Percentiles rank a stretch among this genome's conserved stretches.
phyloP scores from a whole-genome alignment of 2,888 invertebrate species.

The Augiades crinisus region DNA sequence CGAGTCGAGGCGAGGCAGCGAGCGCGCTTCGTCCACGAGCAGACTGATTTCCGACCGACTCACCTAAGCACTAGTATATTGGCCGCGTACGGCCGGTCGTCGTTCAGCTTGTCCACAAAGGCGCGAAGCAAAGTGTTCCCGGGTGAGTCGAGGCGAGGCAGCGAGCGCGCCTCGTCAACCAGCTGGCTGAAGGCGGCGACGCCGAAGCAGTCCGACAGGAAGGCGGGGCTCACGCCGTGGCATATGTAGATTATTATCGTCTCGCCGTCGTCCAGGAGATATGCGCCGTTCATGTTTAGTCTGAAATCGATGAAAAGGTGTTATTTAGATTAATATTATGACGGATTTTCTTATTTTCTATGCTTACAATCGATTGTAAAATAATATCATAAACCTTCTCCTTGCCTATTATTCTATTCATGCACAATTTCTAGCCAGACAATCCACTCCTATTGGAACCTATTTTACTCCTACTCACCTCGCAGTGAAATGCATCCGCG shows the following conservation, averaged over 20 bases:
- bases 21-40: slow-evolving; percentile 89
- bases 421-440: no score
- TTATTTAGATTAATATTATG: no score
- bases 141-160: slow-evolving; percentile 89
- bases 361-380: no score
- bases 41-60: slow-evolving; percentile 80
- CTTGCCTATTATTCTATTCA: no score
- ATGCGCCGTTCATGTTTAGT: slow-evolving; percentile 91
- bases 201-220: slow-evolving; percentile 90
- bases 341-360: no score
- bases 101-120: slow-evolving; percentile 91
- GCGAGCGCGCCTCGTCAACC: slow-evolving; percentile 87
- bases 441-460: no score
- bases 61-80: slow-evolving; percentile 91
- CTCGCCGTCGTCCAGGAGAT: slow-evolving; percentile 94
- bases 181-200: slow-evolving; percentile 87
- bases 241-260: slow-evolving; percentile 92
- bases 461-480: no score
- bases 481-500: no score
- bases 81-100: slow-evolving; percentile 90
- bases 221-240: slow-evolving; percentile 86
- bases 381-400: no score
- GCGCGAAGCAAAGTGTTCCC: slow-evolving; percentile 88
- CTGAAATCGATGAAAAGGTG: slow-evolving; percentile 42
- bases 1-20: slow-evolving; percentile 90